These are phyloP conservation scores for Remorina albescens DNA, from an alignment of 2,797 vertebrate genomes.

Conservation along the genomic window DNA sequence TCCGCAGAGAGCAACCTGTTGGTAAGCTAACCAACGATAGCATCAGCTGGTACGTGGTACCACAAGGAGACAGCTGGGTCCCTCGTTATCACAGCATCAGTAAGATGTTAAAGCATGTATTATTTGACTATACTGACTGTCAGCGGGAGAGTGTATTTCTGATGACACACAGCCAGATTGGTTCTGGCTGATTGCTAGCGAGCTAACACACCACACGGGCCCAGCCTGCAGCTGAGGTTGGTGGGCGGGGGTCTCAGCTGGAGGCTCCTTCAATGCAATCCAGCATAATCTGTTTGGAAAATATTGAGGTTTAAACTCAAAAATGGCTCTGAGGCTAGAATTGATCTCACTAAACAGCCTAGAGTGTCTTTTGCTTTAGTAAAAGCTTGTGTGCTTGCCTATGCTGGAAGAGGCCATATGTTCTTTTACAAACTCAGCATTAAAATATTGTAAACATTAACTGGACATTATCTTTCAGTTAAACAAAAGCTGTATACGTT, in stretches of 20 bases:
- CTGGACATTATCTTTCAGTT: not conserved
- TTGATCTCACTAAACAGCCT: not conserved
- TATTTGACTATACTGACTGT: not conserved
- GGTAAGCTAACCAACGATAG: slow-evolving; percentile 43
- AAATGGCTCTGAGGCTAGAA: not conserved
- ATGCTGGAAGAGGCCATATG: slow-evolving; percentile 15
- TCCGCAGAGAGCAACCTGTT: slow-evolving; percentile 60
- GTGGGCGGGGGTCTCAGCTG: slow-evolving; percentile 53
- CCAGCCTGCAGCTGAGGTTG: not conserved
- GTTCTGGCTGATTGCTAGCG: slow-evolving; percentile 8
- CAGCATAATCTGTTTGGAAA: too few species aligned
- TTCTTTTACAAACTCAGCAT: not conserved
- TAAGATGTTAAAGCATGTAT: not conserved
- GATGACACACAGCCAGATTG: not conserved
- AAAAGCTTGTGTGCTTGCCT: not conserved
- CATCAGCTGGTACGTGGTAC: slow-evolving; percentile 6
- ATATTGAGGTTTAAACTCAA: too few species aligned
- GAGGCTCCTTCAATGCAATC: not conserved
- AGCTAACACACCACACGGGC: slow-evolving; percentile 23
- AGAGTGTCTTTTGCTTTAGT: not conserved
- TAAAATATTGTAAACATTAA: not conserved
- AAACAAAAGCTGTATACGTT: not conserved
- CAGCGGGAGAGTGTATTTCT: rapidly evolving
- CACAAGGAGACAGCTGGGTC: not conserved
- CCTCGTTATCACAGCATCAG: not conserved